phyloP scores from a whole-genome alignment of 2,888 invertebrate genomes.

The Empis livida region DNA sequence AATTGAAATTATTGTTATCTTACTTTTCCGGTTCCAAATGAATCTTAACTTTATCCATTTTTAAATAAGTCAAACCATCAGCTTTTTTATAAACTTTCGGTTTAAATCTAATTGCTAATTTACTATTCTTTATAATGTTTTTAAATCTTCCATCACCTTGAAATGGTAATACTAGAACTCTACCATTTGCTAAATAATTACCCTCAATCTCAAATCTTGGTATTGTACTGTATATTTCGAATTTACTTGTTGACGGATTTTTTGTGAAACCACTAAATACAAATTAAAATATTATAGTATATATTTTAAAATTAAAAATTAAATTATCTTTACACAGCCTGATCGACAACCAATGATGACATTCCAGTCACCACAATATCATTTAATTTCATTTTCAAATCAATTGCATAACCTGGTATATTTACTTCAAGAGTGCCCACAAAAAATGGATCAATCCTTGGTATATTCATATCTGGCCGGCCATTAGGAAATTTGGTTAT shows the following conservation, averaged over 20 bases:
- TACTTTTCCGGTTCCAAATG: not conserved
- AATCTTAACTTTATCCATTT: constrained; percentile 4
- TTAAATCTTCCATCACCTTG: constrained; percentile 15
- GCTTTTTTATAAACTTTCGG: constrained; percentile 5
- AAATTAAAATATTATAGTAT: not conserved
- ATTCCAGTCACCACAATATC: constrained; percentile 9
- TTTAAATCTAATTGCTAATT: constrained; percentile 8
- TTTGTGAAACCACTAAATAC: constrained; percentile 8
- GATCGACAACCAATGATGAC: constrained; percentile 5
- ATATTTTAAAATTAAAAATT: not conserved
- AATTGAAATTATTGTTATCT: no score
- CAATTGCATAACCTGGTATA: constrained; percentile 2
- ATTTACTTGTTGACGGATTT: constrained; percentile 5
- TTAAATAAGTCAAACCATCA: constrained; percentile 5
- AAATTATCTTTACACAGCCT: constrained; percentile 9
- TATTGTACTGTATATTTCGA: constrained; percentile 4
- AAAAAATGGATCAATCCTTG: constrained; percentile 9
- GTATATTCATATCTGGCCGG: constrained; percentile 5
- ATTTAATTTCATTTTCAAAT: constrained; percentile 6
- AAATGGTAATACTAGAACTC: constrained; percentile 22
- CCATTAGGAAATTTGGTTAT: constrained; percentile 11
- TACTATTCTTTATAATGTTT: constrained; percentile 7
- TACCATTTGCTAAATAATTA: constrained; percentile 20
- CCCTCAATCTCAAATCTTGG: constrained; percentile 5
- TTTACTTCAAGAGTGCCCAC: constrained; percentile 2